Percentiles rank a stretch among this genome's conserved stretches.
Evolutionary conservation across 2,888 invertebrate genomes (phyloP).

Genomic region (Lamellibrachia columna): DNA sequence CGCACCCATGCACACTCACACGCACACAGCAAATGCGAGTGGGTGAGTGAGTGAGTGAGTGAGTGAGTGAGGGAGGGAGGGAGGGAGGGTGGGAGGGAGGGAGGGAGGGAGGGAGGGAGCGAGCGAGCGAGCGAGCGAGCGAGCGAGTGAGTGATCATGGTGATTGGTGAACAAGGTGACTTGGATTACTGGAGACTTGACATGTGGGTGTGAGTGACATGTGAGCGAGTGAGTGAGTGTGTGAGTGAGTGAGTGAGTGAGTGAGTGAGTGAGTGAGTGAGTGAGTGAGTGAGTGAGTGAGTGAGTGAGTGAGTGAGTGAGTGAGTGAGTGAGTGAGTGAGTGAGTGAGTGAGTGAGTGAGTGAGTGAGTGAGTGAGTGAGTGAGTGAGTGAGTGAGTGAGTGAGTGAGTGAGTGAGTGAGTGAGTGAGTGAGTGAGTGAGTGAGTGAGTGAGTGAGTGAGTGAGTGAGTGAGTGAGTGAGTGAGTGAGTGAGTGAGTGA

Average conservation of each 20-base stretch:
- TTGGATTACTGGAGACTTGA: too few species aligned
- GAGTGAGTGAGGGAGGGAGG: too few species aligned
- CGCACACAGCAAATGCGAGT: too few species aligned
- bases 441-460: conserved; percentile 22
- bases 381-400: conserved; percentile 22
- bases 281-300: conserved; percentile 23
- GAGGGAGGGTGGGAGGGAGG: too few species aligned
- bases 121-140: too few species aligned
- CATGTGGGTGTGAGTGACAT: not conserved
- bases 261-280: conserved; percentile 23
- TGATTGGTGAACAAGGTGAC: too few species aligned
- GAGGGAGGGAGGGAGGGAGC: too few species aligned
- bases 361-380: conserved; percentile 20
- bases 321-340: conserved; percentile 13
- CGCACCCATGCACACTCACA: too few species aligned
- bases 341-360: not conserved
- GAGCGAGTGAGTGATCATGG: too few species aligned
- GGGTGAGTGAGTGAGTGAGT: too few species aligned
- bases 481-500: conserved; percentile 23
- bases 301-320: not conserved
- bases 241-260: conserved; percentile 23
- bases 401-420: conserved; percentile 22
- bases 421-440: conserved; percentile 23
- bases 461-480: conserved; percentile 24
- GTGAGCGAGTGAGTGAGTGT: conserved; percentile 19